Base-by-base conservation (phyloP, 1,140 invertebrate species). In the Wiebesia pumilae region DNA sequence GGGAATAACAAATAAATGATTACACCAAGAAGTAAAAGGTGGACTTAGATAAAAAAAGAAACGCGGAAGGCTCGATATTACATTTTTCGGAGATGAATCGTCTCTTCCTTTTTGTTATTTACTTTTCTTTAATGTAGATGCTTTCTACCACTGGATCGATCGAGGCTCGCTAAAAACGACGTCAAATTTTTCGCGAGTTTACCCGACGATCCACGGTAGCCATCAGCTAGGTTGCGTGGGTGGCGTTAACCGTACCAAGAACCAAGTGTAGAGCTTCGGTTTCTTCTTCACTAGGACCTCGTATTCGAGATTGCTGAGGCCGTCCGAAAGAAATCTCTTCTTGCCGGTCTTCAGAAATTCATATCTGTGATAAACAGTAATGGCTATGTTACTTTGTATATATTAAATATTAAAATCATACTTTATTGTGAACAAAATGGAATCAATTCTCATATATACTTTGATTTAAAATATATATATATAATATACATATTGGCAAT, bases 231-330 rank as follows among this genome's bases (percentile, higher is more conserved):
- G 92, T 85, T 94, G 91, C 3, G 67, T 33, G 0, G 94, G 94
- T 27, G 93, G 91, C 16, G 93, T 94, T 27, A 96, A 89, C 90
- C 96, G 96, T 27, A 96, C 97, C 84, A 97, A 90, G 30, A 97
- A 93, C 95, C 96, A 97, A 35, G 97, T 97, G 93, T 97, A 97
- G 1, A 97, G 93, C 88, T 96, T 95, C 65, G 95, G 95, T 81
- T 96, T 94, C 87, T 96, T 95, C 38, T 96, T 95, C 85, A 96
- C 94, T 54, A 96, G 92, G 58, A 97, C 89, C 87, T 96, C 95
- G 93, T 99, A 99, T 87, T 97, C 95, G n/a, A 98, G 95, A 90
- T 96, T 98, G 88, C 96, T 97, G 35, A 99, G 94, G 21, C 98
- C 98, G 91, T 99, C 98, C 73, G 95, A 96, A 86, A 96, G 95